Conservation (phyloP, 2,113 vertebrate genomes). For the Mesitornis unicolor region DNA sequence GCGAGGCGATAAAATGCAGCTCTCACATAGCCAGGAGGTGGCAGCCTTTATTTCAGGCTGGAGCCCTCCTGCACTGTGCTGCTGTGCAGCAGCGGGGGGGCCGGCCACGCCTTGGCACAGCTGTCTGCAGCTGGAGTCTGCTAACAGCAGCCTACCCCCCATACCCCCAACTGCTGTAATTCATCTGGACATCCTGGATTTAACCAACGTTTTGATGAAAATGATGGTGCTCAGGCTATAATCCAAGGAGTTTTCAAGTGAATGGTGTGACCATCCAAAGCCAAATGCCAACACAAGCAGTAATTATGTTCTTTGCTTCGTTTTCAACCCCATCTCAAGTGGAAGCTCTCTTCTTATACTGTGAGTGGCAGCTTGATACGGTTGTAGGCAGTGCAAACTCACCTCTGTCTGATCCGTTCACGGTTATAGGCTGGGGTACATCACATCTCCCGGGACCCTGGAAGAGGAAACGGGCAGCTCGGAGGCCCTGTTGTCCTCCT, state of each 20-base stretch:
- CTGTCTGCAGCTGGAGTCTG: not conserved
- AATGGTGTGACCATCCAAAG: not conserved
- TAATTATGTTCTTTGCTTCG: not conserved
- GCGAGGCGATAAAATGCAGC: not conserved
- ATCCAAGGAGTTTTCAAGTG: not conserved
- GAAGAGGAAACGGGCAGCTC: not conserved
- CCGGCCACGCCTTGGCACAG: not conserved
- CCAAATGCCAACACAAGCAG: not conserved
- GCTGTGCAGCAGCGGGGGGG: not conserved
- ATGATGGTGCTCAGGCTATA: not conserved
- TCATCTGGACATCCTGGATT: not conserved
- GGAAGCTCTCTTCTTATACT: not conserved
- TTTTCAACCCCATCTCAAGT: not conserved
- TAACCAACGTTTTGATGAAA: not conserved
- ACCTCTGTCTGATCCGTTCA: not conserved
- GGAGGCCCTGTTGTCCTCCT: not conserved
- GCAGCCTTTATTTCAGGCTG: not conserved
- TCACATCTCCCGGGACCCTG: not conserved
- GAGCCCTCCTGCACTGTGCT: not conserved
- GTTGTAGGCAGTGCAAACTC: not conserved
- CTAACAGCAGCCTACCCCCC: too few relatives aligned
- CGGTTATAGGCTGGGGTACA: fast-evolving
- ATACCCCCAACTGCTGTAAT: not conserved
- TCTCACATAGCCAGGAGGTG: not conserved
- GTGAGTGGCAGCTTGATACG: not conserved